Evolutionary conservation across 2,888 invertebrate species (phyloP), one percentile per base, ranked within the genome.

Genomic region (Sesia apiformis): DNA sequence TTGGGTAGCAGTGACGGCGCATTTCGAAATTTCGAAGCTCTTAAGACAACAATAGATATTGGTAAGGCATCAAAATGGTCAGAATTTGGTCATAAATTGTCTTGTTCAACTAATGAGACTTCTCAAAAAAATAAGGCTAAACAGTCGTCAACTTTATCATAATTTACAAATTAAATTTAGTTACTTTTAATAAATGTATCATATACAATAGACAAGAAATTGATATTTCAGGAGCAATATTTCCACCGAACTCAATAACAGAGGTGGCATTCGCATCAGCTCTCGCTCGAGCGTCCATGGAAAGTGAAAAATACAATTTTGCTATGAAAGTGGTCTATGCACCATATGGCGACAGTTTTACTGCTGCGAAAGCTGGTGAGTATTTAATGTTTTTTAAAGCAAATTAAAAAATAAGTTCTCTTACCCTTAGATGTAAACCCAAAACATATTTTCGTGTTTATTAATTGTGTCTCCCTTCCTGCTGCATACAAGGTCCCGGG

Each of bases 201-300:
- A 23, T 23, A 23, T 23, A 23, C 23, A 23, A 23, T 2, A 23
- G 23, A 23, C 23, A 23, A 23, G 23, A 23, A 23, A 23, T 23
- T 23, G 23, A 23, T 56, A 23, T 53, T 61, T 58, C 63, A 88
- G 87, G 88, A 51, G 85, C 79, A n/a, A 82, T 88, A 62, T 74
- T 88, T 55, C 85, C 86, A 6, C 78, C 78, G 3, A 78, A 83
- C 53, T 81, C 86, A 0, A 79, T 87, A 3, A 65, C 81, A 3
- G 88, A 88, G 60, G 81, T 87, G 6, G 84, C 88, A 0, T 88
- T 87, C 53, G 75, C 80, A 0, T 81, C 88, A 0, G 76, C 86
- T 0, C 69, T 88, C 0, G 72, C 79, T 0, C 67, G 86, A 42
- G 85, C 86, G 1, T 83, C 86, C 0, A 85, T 87, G 80, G 85